Evolutionary conservation across 2,888 invertebrate species (phyloP).

Genomic region (Ophion obscuratus): DNA sequence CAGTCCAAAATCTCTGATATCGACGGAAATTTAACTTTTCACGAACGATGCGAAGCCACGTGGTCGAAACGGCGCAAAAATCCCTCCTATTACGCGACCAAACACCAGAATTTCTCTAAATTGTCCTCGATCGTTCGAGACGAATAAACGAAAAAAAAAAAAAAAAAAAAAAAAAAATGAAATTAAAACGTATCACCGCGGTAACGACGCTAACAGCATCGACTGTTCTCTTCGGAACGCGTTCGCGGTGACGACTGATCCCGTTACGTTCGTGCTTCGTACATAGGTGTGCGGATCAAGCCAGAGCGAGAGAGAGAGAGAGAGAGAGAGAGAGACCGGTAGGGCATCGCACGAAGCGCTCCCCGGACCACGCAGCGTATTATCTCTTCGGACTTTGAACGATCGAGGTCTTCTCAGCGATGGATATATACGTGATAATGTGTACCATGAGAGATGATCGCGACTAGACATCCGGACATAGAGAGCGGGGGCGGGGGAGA

Average conservation of each 20-base stretch:
- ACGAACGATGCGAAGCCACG: background rate
- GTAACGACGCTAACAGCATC: conserved; percentile 24
- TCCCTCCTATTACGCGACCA: background rate
- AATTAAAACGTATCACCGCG: conserved; percentile 34
- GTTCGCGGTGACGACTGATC: conserved; percentile 68
- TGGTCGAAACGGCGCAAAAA: background rate
- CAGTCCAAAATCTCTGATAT: too few species aligned
- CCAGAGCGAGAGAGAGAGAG: conserved; percentile 26
- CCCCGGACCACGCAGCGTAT: conserved; percentile 64
- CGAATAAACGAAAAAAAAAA: background rate
- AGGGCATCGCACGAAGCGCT: conserved; percentile 53
- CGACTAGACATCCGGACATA: conserved; percentile 23
- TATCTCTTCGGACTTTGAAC: conserved; percentile 74
- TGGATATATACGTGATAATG: conserved; percentile 43
- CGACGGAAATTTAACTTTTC: too few species aligned
- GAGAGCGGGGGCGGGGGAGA: background rate
- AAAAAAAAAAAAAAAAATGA: conserved; percentile 1
- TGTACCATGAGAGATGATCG: conserved; percentile 49
- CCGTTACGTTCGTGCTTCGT: conserved; percentile 62
- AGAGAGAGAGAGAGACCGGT: conserved; percentile 57
- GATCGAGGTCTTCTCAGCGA: conserved; percentile 56
- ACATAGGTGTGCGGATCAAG: conserved; percentile 64
- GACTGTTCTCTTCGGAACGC: conserved; percentile 62
- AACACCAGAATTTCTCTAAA: background rate
- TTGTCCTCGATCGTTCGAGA: background rate